Percentiles rank a stretch among this genome's conserved stretches.
Conservation (phyloP, 2,888 invertebrate genomes). For the Nephrocerus scutellatus region DNA sequence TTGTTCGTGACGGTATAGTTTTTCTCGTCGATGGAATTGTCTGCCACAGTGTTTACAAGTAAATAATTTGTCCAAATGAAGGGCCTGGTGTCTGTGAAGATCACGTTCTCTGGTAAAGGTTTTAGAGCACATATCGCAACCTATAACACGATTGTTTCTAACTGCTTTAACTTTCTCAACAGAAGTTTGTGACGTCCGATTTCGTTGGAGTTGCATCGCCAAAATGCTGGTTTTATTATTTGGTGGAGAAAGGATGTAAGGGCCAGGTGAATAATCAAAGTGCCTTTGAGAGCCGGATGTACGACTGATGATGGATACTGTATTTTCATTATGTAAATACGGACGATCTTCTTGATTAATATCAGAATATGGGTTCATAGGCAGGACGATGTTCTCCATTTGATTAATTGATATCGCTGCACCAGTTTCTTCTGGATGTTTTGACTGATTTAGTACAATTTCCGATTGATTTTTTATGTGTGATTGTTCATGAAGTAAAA, state of each 20-base stretch:
- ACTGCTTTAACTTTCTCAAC: background rate
- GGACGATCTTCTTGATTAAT: slow-evolving; percentile 14
- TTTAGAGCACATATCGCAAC: slow-evolving; percentile 61
- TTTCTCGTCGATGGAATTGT: slow-evolving; percentile 62
- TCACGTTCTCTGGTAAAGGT: slow-evolving; percentile 64
- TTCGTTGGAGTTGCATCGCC: slow-evolving; percentile 18
- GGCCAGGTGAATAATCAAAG: background rate
- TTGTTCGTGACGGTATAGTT: slow-evolving; percentile 56
- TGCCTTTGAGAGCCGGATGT: background rate
- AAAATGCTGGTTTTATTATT: slow-evolving; percentile 13
- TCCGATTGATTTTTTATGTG: slow-evolving; percentile 46
- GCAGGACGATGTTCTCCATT: slow-evolving; percentile 25
- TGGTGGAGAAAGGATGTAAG: slow-evolving; percentile 10
- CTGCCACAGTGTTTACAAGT: slow-evolving; percentile 62
- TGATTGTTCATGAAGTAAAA: slow-evolving; percentile 58
- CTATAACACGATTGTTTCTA: slow-evolving; percentile 49
- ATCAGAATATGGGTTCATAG: slow-evolving; percentile 32
- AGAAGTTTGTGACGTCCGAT: slow-evolving; percentile 10
- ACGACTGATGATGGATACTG: too few species aligned
- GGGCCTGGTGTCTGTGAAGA: slow-evolving; percentile 59
- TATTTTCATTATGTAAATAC: background rate
- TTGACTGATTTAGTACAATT: slow-evolving; percentile 24
- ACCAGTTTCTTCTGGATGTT: slow-evolving; percentile 13
- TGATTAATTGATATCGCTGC: slow-evolving; percentile 2
- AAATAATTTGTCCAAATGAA: slow-evolving; percentile 64